Base-by-base conservation (phyloP, 2,888 invertebrate genomes). In the Lepidochrysops patricia region DNA sequence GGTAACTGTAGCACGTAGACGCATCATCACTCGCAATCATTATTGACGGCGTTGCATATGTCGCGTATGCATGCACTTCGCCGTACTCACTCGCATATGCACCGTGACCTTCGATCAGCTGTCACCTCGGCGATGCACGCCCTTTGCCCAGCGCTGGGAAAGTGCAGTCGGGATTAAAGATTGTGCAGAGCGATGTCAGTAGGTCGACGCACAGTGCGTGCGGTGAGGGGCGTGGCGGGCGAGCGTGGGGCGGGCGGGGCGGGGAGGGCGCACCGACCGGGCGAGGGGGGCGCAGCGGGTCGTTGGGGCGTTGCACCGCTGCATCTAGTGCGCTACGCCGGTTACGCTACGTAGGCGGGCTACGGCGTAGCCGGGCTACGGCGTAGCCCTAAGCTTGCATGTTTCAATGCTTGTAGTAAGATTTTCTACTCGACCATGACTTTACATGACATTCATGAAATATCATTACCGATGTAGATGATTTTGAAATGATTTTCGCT, bases 141-240 rank as follows among this genome's bases (percentile, higher is more conserved):
- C 19, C 52, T 27, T 69, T 63, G 65, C 65, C 70, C 66, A 64
- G 61, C 70, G 72, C 68, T 77, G 76, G 69, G 73, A 68, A 74
- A 77, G 67, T 76, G 72, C 70, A 72, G 77, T 81, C 71, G 77
- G 78, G 82, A 82, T 84, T 81, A 86, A 84, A 86, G 84, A 86
- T 86, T 90, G 89, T 84, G 79, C 82, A 83, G 82, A 80, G 77
- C 76, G 78, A 76, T 85, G 85, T 86, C 85, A 88, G 84, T 88
- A 83, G 88, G 87, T 88, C 88, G 83, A 82, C 83, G 86, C 85
- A 86, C 84, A 82, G 85, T 84, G 88, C 88, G 88, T 84, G 80
- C 72, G 73, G 74, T 67, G 72, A 67, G 71, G 67, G 72, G 72
- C 69, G 74, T 72, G 70, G 67, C 70, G 58, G 58, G 58, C 34